A percentile compares a stretch with the other conserved stretches of the same genome.
Conservation (phyloP, 1,140 invertebrate genomes). For the Ceratosolen fusciceps region DNA sequence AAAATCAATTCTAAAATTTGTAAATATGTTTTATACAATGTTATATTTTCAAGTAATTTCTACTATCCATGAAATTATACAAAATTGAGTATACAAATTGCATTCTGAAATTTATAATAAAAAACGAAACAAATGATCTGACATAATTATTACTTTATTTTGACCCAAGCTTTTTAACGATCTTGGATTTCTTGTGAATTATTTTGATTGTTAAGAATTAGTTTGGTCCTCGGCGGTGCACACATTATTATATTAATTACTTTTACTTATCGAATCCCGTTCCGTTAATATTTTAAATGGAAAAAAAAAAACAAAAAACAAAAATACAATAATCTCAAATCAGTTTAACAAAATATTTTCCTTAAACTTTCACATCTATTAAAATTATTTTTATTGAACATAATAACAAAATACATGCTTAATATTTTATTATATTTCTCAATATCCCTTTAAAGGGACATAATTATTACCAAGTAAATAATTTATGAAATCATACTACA, state of each 20-base stretch:
- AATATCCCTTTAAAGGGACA: background rate
- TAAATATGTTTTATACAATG: constrained; percentile 35
- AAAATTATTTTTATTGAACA: background rate
- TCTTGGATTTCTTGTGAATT: background rate
- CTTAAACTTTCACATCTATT: background rate
- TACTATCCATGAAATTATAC: constrained; percentile 18
- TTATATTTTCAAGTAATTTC: constrained; percentile 30
- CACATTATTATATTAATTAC: background rate
- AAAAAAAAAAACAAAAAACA: background rate
- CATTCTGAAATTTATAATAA: constrained; percentile 22
- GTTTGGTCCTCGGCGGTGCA: background rate
- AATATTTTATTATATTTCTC: background rate
- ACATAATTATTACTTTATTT: constrained; percentile 3
- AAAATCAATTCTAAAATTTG: constrained; percentile 39
- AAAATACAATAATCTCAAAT: background rate
- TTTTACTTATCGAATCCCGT: background rate
- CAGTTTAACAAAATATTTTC: background rate
- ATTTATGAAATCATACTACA: background rate
- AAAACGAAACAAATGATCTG: background rate
- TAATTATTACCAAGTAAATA: constrained; percentile 14
- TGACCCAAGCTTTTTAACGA: background rate
- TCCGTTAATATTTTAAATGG: background rate
- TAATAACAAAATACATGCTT: background rate
- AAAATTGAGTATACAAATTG: constrained; percentile 24
- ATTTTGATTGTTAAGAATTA: background rate